Evolutionary conservation across 2,113 vertebrate species (phyloP).

Genomic region (Orycteropus afer): DNA sequence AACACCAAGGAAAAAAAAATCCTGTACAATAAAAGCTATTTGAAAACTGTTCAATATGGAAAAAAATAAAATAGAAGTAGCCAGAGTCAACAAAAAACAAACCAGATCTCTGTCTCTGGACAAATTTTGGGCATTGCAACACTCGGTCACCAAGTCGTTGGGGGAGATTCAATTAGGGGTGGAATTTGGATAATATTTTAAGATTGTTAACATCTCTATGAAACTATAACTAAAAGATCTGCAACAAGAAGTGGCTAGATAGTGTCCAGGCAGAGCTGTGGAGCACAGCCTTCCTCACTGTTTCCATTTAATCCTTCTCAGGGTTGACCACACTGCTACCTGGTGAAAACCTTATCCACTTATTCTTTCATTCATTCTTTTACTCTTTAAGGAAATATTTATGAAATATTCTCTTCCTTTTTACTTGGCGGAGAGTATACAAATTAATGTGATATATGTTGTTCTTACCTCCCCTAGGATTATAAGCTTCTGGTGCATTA

Average conservation of each 20-base stretch:
- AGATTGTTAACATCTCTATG: neutral
- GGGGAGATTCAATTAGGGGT: neutral
- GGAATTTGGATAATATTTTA: neutral
- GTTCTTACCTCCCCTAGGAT: neutral
- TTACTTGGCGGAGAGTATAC: neutral
- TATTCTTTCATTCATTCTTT: neutral
- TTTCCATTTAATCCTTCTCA: neutral
- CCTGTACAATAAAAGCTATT: neutral
- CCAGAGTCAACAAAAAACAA: neutral
- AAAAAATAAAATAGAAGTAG: neutral
- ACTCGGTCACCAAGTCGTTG: neutral
- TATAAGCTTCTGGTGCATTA: neutral
- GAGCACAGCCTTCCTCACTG: rapidly evolving
- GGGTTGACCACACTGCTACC: neutral
- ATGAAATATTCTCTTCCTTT: neutral
- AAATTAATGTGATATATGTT: neutral
- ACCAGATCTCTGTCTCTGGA: neutral
- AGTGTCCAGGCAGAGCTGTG: neutral
- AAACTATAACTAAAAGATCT: neutral
- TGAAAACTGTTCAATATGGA: neutral
- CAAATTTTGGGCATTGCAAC: neutral
- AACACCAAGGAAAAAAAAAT: neutral
- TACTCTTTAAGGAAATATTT: neutral
- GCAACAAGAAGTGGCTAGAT: neutral
- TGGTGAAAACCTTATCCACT: neutral